A percentile compares a stretch with the other conserved stretches of the same genome.
phyloP scores from a whole-genome alignment of 1,140 invertebrate genomes.

The Bombus polaris region DNA sequence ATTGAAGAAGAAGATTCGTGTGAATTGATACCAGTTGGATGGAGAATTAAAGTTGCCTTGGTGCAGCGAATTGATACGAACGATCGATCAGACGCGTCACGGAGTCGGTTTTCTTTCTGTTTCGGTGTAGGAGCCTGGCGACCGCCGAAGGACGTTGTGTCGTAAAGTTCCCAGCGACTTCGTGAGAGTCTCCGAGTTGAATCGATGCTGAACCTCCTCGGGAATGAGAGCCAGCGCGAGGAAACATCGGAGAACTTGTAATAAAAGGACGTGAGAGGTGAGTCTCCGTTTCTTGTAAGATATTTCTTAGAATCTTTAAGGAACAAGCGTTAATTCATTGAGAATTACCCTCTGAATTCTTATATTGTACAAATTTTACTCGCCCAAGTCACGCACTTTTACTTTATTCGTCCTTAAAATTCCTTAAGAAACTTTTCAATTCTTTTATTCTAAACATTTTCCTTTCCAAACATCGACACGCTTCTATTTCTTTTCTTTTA shows the following conservation, averaged over 20 bases:
- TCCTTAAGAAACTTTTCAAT: background rate
- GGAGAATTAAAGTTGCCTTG: background rate
- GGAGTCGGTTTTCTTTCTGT: constrained; percentile 1
- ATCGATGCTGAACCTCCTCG: background rate
- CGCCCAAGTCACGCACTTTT: too few relatives aligned
- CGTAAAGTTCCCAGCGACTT: background rate
- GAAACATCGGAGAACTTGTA: constrained; percentile 6
- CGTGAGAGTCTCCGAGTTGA: background rate
- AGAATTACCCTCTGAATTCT: background rate
- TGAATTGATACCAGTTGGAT: too few relatives aligned
- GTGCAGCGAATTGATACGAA: background rate
- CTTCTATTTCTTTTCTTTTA: background rate
- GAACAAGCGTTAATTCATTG: background rate
- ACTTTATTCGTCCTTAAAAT: too few relatives aligned
- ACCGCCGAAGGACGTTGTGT: background rate
- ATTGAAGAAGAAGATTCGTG: background rate
- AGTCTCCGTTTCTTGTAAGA: background rate
- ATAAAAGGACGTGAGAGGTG: background rate
- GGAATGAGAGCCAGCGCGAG: constrained; percentile 1
- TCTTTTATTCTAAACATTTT: background rate
- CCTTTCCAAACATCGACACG: background rate
- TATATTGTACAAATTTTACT: too few relatives aligned
- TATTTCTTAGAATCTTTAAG: background rate
- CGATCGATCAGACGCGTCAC: background rate
- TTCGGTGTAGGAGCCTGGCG: background rate